Base-by-base conservation (phyloP, 1,140 invertebrate species). In the Triops longicaudatus region DNA sequence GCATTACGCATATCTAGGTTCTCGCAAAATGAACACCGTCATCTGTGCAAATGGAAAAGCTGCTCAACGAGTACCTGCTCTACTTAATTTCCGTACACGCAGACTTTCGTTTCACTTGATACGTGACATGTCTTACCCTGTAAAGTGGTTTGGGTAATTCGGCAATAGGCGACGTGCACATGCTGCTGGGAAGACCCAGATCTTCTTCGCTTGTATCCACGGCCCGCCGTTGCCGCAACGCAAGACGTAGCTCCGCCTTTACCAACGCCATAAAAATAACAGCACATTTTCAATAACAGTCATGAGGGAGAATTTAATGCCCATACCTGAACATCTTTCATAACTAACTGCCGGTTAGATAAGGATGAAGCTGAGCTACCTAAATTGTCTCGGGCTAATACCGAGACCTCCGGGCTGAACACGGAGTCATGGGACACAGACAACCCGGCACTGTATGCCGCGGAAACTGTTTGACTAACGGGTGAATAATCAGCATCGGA, bases 361-460 rank as follows among this genome's bases (percentile, higher is more conserved):
- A 22, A 17, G 22, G 50, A 63, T n/a, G 50, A 63, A 14, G 50
- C 50, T 63, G 50, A 63, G 22, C 50, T 63, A 22, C 22, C 50
- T 63, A 63, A 63, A 63, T 63, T 5, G 10, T 63, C 50, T 63
- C 50, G 50, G 17, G 74, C 37, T 50, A 50, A n/a, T n/a, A 63
- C 17, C 3, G 77, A 77, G 44, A 50, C 75, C 78, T 82, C 82
- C n/a, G 81, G 81, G 22, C 78, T 89, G 85, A 92, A 92, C 80
- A 92, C 90, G 76, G 90, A 91, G 85, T 92, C 91, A 83, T 92
- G 90, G 5, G 91, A 92, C 79, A 92, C 89, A 74, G 90, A 91
- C 76, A 92, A 85, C 79, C 83, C 80, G 81, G 83, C 81, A 75
- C 12, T 78, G 77, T 37, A 77, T 74, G 31, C 78, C 74, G 72